A percentile compares a stretch with the other conserved stretches of the same genome.
Conservation (phyloP, 1,140 invertebrate genomes). For the Metopolophium dirhodum region DNA sequence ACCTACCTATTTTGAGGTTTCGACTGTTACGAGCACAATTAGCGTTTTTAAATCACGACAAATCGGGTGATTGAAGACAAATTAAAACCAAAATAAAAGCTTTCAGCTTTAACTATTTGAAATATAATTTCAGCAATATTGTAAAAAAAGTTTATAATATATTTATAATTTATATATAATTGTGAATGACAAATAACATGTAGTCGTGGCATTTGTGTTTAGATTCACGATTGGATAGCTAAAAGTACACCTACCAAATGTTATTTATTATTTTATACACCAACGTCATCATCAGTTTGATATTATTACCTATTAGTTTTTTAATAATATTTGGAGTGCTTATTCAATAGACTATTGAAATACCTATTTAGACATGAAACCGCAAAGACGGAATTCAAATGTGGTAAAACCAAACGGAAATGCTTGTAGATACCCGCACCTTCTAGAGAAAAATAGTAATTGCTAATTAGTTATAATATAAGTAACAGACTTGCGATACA, state of each 20-base stretch:
- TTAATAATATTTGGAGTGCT: neutral
- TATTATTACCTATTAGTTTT: neutral
- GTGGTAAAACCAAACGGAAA: constrained; percentile 20
- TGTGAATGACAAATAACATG: neutral
- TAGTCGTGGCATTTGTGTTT: neutral
- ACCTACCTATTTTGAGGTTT: neutral
- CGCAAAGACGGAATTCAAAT: constrained; percentile 7
- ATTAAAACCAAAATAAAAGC: neutral
- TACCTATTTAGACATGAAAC: neutral
- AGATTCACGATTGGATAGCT: neutral
- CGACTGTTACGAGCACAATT: neutral
- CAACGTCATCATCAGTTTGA: neutral
- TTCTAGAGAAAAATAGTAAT: neutral
- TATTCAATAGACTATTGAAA: constrained; percentile 14
- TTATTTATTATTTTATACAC: neutral
- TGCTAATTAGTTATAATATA: neutral
- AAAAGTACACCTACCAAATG: neutral
- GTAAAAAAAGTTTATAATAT: neutral
- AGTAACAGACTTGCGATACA: neutral
- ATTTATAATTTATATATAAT: neutral
- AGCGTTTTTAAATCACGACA: neutral
- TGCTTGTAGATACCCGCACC: neutral
- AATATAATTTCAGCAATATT: neutral
- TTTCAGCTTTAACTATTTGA: neutral
- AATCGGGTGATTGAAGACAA: neutral